Evolutionary conservation across 2,797 vertebrate genomes (phyloP).

Genomic region (Eulemur albifrons): DNA sequence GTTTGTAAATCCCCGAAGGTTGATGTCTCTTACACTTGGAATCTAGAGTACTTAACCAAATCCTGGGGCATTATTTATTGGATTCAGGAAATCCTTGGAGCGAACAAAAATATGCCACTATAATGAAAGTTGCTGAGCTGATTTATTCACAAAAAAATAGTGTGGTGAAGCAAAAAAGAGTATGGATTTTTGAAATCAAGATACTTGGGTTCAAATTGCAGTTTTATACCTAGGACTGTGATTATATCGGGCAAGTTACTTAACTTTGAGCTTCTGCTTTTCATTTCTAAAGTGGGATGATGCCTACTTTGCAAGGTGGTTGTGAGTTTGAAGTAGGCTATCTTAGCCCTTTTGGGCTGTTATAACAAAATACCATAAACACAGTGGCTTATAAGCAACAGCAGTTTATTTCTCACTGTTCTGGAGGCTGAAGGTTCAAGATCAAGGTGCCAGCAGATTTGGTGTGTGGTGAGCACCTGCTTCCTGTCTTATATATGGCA

Average conservation of each 20-base stretch:
- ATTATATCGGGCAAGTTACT: neutral
- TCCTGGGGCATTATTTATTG: neutral
- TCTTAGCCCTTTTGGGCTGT: neutral
- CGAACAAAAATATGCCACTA: neutral
- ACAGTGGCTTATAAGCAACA: neutral
- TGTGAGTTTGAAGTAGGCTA: neutral
- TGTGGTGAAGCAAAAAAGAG: too few species aligned
- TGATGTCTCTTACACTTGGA: neutral
- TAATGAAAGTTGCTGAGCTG: neutral
- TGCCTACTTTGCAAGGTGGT: neutral
- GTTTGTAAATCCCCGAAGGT: neutral
- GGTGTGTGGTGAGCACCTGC: neutral
- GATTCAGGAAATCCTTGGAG: neutral
- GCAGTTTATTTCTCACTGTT: neutral
- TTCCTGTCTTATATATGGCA: neutral
- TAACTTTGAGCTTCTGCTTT: neutral
- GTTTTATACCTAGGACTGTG: neutral
- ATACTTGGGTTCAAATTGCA: neutral
- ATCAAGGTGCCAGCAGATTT: neutral
- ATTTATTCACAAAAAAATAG: neutral
- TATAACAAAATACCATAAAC: neutral
- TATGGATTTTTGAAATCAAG: neutral
- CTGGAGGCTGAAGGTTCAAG: neutral
- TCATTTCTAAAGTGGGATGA: neutral
- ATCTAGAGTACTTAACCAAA: neutral